Conservation (phyloP, 2,113 vertebrate species). For the Dendrocopos noguchii region DNA sequence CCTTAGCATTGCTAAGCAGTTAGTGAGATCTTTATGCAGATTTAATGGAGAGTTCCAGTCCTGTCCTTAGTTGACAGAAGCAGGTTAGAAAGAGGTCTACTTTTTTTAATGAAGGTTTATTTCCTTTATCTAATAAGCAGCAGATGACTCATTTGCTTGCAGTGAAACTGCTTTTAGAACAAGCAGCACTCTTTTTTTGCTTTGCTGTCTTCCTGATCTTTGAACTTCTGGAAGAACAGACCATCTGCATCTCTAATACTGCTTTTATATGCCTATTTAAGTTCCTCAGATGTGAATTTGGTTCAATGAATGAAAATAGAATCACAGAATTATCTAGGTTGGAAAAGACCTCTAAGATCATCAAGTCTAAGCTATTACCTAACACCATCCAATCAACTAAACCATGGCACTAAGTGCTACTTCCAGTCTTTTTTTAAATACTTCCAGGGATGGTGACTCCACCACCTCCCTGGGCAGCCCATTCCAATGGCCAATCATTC, state of each 20-base stretch:
- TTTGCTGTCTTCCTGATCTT: not conserved
- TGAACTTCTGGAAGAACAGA: not conserved
- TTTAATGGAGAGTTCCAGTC: not conserved
- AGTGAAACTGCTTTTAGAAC: not conserved
- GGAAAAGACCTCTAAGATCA: no score
- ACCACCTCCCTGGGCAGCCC: no score
- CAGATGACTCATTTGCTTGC: not conserved
- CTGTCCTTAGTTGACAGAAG: not conserved
- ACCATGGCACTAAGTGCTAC: no score
- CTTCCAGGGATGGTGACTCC: no score
- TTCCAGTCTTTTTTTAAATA: no score
- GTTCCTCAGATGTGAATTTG: not conserved
- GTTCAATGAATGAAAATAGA: not conserved
- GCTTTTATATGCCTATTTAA: not conserved
- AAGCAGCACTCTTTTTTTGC: not conserved
- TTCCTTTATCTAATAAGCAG: not conserved
- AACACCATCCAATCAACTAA: no score
- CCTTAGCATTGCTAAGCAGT: not conserved
- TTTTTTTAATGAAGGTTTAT: not conserved
- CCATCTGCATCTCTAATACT: not conserved
- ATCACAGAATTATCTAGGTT: no score
- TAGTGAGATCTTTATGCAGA: not conserved
- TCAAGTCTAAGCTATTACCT: no score
- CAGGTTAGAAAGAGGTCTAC: not conserved
- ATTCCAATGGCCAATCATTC: no score